These are phyloP conservation scores for Drosophila ercepeae DNA, from an alignment of 1,140 invertebrate species.

Conservation along the genomic window DNA sequence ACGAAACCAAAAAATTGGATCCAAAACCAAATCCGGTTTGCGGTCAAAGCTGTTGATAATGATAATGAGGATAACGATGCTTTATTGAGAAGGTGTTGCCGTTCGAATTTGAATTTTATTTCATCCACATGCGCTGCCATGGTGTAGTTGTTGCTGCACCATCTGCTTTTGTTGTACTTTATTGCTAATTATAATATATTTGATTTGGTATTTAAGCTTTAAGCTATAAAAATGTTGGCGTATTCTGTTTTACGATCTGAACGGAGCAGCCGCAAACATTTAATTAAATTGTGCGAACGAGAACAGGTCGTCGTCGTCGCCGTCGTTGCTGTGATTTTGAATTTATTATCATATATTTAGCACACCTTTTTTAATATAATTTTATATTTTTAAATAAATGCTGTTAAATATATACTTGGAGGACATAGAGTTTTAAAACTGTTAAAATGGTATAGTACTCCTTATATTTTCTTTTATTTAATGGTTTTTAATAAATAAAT, in stretches of 20 bases:
- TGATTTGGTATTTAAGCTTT: slow-evolving; percentile 71
- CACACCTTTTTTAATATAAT: slow-evolving; percentile 5
- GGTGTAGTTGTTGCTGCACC: slow-evolving; percentile 19
- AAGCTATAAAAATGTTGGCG: slow-evolving; percentile 64
- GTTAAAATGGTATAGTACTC: no score
- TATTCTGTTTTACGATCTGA: slow-evolving; percentile 59
- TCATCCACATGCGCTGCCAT: slow-evolving; percentile 25
- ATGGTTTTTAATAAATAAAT: no score
- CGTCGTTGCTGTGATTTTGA: background rate
- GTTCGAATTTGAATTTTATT: slow-evolving; percentile 60
- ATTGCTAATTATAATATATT: slow-evolving; percentile 74
- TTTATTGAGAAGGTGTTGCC: slow-evolving; percentile 80
- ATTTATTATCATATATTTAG: slow-evolving; percentile 15
- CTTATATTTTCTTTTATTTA: no score
- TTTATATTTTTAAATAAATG: background rate
- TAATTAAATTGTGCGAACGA: slow-evolving; percentile 54
- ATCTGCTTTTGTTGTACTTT: slow-evolving; percentile 38
- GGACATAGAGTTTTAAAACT: no score
- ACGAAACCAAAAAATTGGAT: slow-evolving; percentile 1
- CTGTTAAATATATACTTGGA: background rate
- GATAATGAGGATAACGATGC: slow-evolving; percentile 79
- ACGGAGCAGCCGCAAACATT: slow-evolving; percentile 33
- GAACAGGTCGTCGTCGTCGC: slow-evolving; percentile 37
- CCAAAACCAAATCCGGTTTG: slow-evolving; percentile 57
- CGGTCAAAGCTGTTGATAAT: slow-evolving; percentile 77